Base-by-base conservation (phyloP, 2,797 vertebrate species). In the Phoxinus dragarum region DNA sequence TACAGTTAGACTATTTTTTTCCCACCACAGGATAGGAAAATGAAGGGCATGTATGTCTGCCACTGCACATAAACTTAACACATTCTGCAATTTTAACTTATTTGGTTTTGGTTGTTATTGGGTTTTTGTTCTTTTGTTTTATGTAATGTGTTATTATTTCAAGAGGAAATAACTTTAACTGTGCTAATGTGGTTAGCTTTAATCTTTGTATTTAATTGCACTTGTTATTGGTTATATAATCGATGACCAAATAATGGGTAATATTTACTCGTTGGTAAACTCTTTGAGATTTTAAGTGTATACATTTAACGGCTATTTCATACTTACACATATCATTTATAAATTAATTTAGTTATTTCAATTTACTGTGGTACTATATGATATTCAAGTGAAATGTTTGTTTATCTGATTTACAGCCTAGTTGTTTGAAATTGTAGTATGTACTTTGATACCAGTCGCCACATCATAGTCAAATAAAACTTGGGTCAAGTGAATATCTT, bases 41-140 rank as follows among this genome's bases (percentile, higher is more conserved):
- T 31, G 16, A 12, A 74, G 19, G 36, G 21, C 42, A 66, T 36
- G 10, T 42, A 34, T 77, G 27, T 68, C 84, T 83, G 10, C 38
- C 19, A 38, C 31, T 75, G 42, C 40, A 42, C 42, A 56, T 42
- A 44, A 66, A 59, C 40, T 80, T 17, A 66, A 34, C n/a, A 10
- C 54, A 40, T 44, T 34, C 1, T 59, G 44, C 59, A 44, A 38
- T 21, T 71, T 78, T 79, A 79, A 79, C 27, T 86, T 78, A 84
- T 86, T 85, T 67, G 27, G 49, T 84, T 83, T 68, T 80, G 17
- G 56, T 5, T 40, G 27, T 68, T 80, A 79, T 66, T 75, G 44
- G 38, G 14, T 7, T 31, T 66, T 42, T 34, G 76, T 66, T 88
- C 40, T 44, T 66, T 83, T 56, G 14, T 71, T 81, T 82, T 36